Base-by-base conservation (phyloP, 2,888 invertebrate genomes). In the Polydrusus cervinus region DNA sequence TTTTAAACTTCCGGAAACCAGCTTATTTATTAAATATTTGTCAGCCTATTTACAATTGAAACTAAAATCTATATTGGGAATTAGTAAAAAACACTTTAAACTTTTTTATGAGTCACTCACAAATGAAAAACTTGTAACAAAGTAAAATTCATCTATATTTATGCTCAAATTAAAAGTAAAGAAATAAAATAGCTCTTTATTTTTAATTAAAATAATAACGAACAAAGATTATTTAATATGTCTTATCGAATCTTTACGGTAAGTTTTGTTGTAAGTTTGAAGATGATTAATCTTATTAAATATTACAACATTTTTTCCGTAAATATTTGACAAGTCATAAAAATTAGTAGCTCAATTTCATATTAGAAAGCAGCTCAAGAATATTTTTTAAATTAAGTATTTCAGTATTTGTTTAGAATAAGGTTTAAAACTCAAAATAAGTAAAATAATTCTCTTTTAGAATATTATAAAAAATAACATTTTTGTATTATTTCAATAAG, bases 261-360 rank as follows among this genome's bases (percentile, higher is more conserved):
- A 79, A 81, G 25, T 49, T 30, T 18, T 14, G 34, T 8, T 60
- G n/a, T 16, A 10, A 34, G 1, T n/a, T 45, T 25, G 13, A n/a
- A 45, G 49, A 47, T 25, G 25, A 5, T 25, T 25, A 25, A 25
- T 25, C 25, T 25, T 25, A 25, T 5, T 55, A 55, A 14, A 20
- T 13, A 1, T 10, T 14, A 62, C 81, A 82, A 81, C 81, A 78
- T 68, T 81, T 77, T 81, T 78, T 81, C 73, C 72, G 71, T 77
- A 75, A 66, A 53, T 57, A 51, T 55, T 73, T 75, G 30, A 38
- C 45, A 71, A 49, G 66, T 14, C 60, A 51, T 61, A 66, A 74
- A 74, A 79, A 78, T 70, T 71, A 66, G 53, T 78, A 77, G 74
- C 71, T 64, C 78, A 74, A 74, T 74, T 49, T 49, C 62, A 30